Evolutionary conservation across 2,888 invertebrate genomes (phyloP), one percentile per base, ranked within the genome.

Genomic region (Chloroclysta siterata): DNA sequence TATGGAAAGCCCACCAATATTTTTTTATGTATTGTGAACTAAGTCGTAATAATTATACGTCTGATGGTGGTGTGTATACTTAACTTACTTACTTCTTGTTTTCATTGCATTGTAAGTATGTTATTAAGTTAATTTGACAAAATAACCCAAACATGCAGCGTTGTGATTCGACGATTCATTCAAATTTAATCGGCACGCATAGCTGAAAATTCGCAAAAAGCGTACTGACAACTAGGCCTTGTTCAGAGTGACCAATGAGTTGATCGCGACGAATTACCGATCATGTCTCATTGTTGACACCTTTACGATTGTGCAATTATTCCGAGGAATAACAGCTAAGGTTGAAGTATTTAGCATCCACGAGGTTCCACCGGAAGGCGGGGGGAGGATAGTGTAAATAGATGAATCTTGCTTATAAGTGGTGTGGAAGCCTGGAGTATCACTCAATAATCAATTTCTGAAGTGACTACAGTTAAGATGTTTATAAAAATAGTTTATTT

Each of bases 381-480:
- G 90, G 90, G 92, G 92, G 90, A 87, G 88, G 84, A 78, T 87
- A 90, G 84, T 88, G 93, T 86, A 90, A 93, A 93, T 91, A 93
- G 84, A 86, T 89, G 88, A 88, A 75, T 78, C 86, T 88, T 90
- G 92, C 91, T 87, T 91, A 93, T 89, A 93, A 81, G 88, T 88
- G 83, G 76, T 81, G 77, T 82, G 80, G 81, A 79, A 84, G 82
- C 88, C 88, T 88, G 89, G 90, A 89, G 82, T 80, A 85, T 83
- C 90, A 91, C 82, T 89, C 83, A 84, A 82, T 81, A 81, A 76
- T 84, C 70, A 74, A 83, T 84, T 85, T 87, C 82, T 78, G 83
- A 82, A 85, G 83, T 79, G 79, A 75, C 78, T 76, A 77, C 76
- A 80, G 74, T 76, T 71, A 79, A 81, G 55, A 90, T 91, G 91